These are phyloP conservation scores for Coracopsis vasa DNA, from an alignment of 2,113 vertebrate genomes.

Conservation along the genomic window DNA sequence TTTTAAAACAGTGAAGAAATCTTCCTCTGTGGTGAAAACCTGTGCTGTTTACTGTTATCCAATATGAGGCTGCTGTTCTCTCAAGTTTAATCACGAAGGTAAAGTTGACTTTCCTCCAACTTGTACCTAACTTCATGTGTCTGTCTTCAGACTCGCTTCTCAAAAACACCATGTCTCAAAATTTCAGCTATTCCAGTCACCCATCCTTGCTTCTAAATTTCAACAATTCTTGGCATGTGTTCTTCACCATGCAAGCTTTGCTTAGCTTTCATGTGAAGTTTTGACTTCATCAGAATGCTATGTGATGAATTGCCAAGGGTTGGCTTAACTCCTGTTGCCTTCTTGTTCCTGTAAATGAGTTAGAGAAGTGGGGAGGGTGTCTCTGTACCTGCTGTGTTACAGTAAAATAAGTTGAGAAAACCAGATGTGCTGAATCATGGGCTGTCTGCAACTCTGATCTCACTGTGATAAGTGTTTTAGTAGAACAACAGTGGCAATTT, in stretches of 20 bases:
- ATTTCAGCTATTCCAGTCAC: not conserved
- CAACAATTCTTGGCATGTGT: not conserved
- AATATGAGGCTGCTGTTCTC: not conserved
- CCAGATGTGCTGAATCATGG: not conserved
- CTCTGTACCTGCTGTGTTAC: not conserved
- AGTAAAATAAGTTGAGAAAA: not conserved
- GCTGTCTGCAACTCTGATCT: not conserved
- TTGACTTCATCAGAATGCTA: not conserved
- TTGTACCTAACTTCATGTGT: not conserved
- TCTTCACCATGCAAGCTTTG: not conserved
- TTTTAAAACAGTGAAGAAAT: not conserved
- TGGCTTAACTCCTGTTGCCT: not conserved
- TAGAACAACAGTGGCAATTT: not conserved
- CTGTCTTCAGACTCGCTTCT: not conserved
- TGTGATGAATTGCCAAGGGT: not conserved
- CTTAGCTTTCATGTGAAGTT: not conserved
- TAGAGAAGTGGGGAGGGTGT: not conserved
- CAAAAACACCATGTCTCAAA: not conserved
- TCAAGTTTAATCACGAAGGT: not conserved
- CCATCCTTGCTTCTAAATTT: not conserved
- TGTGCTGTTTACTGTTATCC: not conserved
- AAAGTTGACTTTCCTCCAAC: not conserved
- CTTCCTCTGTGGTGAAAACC: not conserved
- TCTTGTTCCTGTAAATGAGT: not conserved
- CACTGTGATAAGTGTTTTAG: not conserved